Evolutionary conservation across 2,888 invertebrate genomes (phyloP), one percentile per base, ranked within the genome.

Genomic region (Polydrusus pterygomalis): DNA sequence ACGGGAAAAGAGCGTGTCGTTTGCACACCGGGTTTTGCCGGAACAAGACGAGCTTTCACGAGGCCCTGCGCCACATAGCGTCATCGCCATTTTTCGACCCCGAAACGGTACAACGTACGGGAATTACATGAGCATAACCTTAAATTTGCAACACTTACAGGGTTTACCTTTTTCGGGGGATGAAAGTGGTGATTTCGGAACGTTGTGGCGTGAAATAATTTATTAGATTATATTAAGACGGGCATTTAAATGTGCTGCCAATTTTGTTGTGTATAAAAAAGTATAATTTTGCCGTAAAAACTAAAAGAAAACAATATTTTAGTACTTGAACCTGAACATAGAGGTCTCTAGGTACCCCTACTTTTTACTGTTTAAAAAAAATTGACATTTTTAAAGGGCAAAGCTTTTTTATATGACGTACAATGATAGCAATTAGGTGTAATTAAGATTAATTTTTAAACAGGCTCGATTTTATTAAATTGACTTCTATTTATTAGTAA

Each of bases 1-100:
- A 88, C 88, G 89, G 94, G 94, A 94, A 94, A 94, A 94, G 94
- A 94, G 94, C 94, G 93, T 93, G 93, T 92, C 92, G 92, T 93
- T 93, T 93, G 93, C 93, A 94, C 94, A 93, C 94, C 94, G 94
- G 92, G 77, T 77, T 72, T 58, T 65, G 68, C 71, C 69, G 73
- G 40, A 74, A 76, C 68, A 73, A 74, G 75, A 71, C 70, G 68
- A 75, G 72, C 64, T 75, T 77, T 75, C 72, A 60, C 65, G 11
- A 64, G 51, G 58, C 51, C 49, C 25, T 11, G 49, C 38, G 45
- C 34, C 43, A 10, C 25, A 58, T n/a, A n/a, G n/a, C n/a, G n/a
- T n/a, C n/a, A n/a, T 40, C 25, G 45, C 58, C 69, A 47, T 43
- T 69, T 58, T 60, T 30, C 40, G 34, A 9, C 45, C 49, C 47